These are phyloP conservation scores for Drosophila parthenogenetica DNA, from an alignment of 2,888 invertebrate species.

Conservation along the genomic window DNA sequence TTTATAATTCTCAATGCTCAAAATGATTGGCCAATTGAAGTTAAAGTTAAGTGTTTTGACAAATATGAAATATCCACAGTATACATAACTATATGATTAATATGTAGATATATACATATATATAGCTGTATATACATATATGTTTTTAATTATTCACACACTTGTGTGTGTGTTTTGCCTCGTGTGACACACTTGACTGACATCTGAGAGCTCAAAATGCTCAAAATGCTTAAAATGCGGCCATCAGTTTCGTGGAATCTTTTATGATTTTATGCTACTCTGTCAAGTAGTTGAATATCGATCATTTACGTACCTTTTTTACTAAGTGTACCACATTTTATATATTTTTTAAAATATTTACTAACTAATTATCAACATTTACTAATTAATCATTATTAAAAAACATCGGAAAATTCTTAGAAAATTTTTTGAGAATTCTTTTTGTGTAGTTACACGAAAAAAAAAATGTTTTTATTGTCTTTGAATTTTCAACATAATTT, in stretches of 20 bases:
- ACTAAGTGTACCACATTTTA: no score
- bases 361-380: no score
- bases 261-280: conserved; percentile 13
- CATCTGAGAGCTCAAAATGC: conserved; percentile 38
- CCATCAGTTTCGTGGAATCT: conserved; percentile 15
- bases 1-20: conserved; percentile 40
- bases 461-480: no score
- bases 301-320: neutral
- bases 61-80: conserved; percentile 9
- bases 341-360: no score
- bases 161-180: conserved; percentile 5
- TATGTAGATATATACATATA: neutral
- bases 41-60: conserved; percentile 38
- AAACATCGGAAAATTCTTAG: no score
- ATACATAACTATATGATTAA: neutral
- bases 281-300: neutral
- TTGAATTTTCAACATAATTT: no score
- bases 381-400: no score
- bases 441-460: no score
- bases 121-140: conserved; percentile 1
- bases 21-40: conserved; percentile 37
- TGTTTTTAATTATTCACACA: conserved; percentile 5
- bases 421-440: no score
- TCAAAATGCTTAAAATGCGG: conserved; percentile 3
- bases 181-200: conserved; percentile 52